Conservation (phyloP, 1,140 invertebrate species). For the Bombus superbus region DNA sequence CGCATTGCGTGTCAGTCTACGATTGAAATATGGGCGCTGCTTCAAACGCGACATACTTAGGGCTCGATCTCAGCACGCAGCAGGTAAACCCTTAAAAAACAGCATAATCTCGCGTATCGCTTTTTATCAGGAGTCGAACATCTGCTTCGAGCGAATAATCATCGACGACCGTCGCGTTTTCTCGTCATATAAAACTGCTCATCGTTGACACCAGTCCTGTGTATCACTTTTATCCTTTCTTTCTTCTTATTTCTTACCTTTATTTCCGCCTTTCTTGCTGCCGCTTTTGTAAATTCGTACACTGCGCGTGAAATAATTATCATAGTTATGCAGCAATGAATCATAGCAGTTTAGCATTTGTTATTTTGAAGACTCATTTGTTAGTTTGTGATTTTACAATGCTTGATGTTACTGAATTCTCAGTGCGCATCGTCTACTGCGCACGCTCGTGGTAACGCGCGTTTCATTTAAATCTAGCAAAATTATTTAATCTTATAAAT, state of each 20-base stretch:
- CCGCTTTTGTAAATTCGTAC: background rate
- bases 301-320: background rate
- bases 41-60: conserved; percentile 84
- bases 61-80: conserved; percentile 92
- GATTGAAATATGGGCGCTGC: conserved; percentile 66
- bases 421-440: background rate
- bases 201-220: background rate
- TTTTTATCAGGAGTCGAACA: background rate
- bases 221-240: background rate
- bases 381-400: background rate
- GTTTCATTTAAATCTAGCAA: conserved; percentile 6
- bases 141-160: background rate
- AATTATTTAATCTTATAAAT: background rate
- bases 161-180: background rate
- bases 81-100: conserved; percentile 84
- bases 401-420: background rate
- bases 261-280: background rate
- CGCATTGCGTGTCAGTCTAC: background rate
- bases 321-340: background rate
- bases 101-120: background rate
- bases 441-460: conserved; percentile 13
- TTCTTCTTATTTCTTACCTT: background rate
- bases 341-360: background rate
- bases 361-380: background rate
- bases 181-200: background rate